These are phyloP conservation scores for Dascillus cervinus DNA, from an alignment of 2,888 invertebrate genomes.

Conservation along the genomic window DNA sequence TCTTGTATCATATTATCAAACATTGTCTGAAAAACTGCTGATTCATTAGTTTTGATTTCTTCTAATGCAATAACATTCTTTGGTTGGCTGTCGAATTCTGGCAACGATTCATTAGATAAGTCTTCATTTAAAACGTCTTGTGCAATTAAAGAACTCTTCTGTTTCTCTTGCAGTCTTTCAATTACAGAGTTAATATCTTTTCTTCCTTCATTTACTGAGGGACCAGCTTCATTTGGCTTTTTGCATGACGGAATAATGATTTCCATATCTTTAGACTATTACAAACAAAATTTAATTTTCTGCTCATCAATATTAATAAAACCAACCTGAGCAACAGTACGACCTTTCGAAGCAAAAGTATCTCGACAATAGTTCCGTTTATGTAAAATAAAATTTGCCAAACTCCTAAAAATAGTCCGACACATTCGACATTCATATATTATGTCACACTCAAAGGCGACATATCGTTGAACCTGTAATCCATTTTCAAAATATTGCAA, in stretches of 20 bases:
- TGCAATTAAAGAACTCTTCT: conserved; percentile 25
- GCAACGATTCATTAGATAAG: conserved; percentile 18
- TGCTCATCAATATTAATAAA: too few species aligned
- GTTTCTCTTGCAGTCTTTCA: conserved; percentile 27
- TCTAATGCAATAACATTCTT: conserved; percentile 41
- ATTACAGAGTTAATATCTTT: conserved; percentile 19
- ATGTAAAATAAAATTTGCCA: conserved; percentile 83
- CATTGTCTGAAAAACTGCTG: conserved; percentile 61
- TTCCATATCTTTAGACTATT: too few species aligned
- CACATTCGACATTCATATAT: conserved; percentile 87
- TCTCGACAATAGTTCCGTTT: conserved; percentile 75
- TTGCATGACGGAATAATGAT: too few species aligned
- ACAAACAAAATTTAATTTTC: conserved; percentile 4
- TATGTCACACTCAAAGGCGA: conserved; percentile 79
- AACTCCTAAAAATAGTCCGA: conserved; percentile 74
- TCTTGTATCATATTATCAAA: conserved; percentile 31
- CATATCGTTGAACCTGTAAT: conserved; percentile 61
- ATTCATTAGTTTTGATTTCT: conserved; percentile 50
- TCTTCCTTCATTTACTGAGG: conserved; percentile 6
- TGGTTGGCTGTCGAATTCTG: conserved; percentile 7
- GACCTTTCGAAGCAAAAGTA: conserved; percentile 36
- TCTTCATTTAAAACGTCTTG: conserved; percentile 25
- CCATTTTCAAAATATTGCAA: conserved; percentile 1
- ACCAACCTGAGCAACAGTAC: too few species aligned
- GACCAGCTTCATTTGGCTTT: too few species aligned